Base-by-base conservation (phyloP, 2,113 vertebrate genomes). In the Leptocoma aspasia region DNA sequence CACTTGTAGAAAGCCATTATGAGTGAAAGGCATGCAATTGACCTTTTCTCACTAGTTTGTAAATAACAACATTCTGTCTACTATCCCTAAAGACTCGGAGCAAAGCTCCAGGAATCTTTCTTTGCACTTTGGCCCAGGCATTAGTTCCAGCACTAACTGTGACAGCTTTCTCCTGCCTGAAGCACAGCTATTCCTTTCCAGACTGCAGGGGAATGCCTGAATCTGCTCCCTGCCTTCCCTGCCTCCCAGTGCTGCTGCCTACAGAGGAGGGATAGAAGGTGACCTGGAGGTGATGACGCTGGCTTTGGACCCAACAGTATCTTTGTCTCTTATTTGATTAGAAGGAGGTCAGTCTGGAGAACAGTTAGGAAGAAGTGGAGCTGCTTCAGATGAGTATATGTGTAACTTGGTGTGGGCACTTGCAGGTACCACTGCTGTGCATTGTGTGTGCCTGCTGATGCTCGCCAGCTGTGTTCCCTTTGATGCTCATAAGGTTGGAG, bases 1-100 rank as follows among this genome's bases (percentile, higher is more conserved):
- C 27, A 23, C 1, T 0, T 0, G 1, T 27, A 39, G 11, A 69
- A 81, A 94, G 24, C 26, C 8, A 6, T 21, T 1, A 0, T 31
- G 49, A 61, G 18, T 60, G 26, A 57, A 27, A 60, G 10, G 22
- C 54, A 15, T 18, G 9, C 21, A 35, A 10, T 33, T 80, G 16
- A 8, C 42, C 64, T 69, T 87, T 86, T 53, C 23, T 76, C 5
- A 24, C 6, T 82, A 30, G 45, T 33, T 42, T 70, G 56, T 61
- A 24, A 69, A 15, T 56, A 52, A 10, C 12, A 78, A 3, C 30
- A 5, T 27, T 66, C 66, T 9, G 1, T 27, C 10, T 80, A 5
- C 6, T 23, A 0, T 31, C 6, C 37, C 26, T 50, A 19, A 59
- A 54, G 64, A 84, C 23, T 16, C 39, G 37, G 17, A n/a, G 13